Base-by-base conservation (phyloP, 2,888 invertebrate species). In the Morpho achilles region DNA sequence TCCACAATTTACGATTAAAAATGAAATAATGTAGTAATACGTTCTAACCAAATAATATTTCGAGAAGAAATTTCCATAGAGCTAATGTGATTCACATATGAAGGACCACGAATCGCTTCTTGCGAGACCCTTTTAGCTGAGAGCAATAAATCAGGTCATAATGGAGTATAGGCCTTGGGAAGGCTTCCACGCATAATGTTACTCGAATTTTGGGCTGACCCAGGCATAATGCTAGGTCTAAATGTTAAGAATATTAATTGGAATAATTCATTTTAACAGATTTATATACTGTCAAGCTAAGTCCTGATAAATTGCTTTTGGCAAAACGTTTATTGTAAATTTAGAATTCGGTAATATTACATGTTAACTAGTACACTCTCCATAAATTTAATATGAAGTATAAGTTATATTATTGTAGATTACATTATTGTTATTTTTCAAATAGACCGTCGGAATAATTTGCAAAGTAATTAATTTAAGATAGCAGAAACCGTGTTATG, bases 51-150 rank as follows among this genome's bases (percentile, higher is more conserved):
- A 82, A 84, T 83, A 78, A 81, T 79, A 79, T 79, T 80, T 78
- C 71, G 71, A 73, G 72, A 69, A 70, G 68, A 78, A 75, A 86
- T 87, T 84, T 84, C 80, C 84, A 85, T 87, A 82, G 75, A 76
- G 74, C 84, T 80, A 80, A 82, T 78, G 76, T 80, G 78, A 81
- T 83, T 80, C 73, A 76, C 78, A 79, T 74, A 80, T 76, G 72
- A 76, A 76, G 84, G 68, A 46, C 80, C 79, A 69, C 81, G 77
- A 76, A 80, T 74, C 72, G 80, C 72, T 82, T 81, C 84, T 84
- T 82, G 81, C 69, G 79, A 78, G 81, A 87, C 85, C 84, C 87
- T 87, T 87, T 88, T 87, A 87, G 85, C 79, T 78, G 77, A 74
- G 66, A 74, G 81, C 77, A 74, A 88, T 88, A 88, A 87, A 88